Percentiles rank a stretch among this genome's conserved stretches.
phyloP scores from a whole-genome alignment of 2,797 vertebrate species.

The Hyperoplus lanceolatus region DNA sequence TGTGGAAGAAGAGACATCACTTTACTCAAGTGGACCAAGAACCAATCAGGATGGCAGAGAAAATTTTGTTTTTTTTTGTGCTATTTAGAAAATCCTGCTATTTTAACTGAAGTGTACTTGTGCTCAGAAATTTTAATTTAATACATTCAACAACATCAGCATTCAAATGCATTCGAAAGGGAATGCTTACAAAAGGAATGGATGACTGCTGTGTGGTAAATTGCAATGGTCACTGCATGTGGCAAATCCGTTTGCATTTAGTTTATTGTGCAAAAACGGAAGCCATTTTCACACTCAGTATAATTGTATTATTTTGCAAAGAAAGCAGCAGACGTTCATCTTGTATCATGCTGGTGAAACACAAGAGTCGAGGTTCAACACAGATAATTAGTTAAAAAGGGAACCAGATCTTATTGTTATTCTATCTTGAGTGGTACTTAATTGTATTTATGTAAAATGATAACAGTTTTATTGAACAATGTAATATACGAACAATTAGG shows the following conservation, averaged over 20 bases:
- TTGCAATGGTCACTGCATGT: constrained; percentile 14
- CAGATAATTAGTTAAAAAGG: background rate
- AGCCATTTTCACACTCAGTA: background rate
- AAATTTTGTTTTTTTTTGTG: constrained; percentile 27
- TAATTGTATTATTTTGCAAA: background rate
- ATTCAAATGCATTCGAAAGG: constrained; percentile 35
- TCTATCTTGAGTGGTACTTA: background rate
- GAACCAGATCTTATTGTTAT: constrained; percentile 3
- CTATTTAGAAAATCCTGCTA: constrained; percentile 35
- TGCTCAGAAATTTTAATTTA: constrained; percentile 30
- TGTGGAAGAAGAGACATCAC: constrained; percentile 45
- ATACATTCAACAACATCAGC: constrained; percentile 36
- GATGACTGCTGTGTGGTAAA: constrained; percentile 27
- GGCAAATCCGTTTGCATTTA: constrained; percentile 17
- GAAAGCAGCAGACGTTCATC: constrained; percentile 17
- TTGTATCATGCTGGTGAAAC: background rate
- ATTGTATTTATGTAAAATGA: background rate
- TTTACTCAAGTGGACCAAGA: constrained; percentile 51
- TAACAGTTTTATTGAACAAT: constrained; percentile 3
- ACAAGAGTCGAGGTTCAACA: background rate
- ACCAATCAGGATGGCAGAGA: constrained; percentile 41
- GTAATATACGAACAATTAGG: background rate
- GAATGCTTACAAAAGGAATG: constrained; percentile 35
- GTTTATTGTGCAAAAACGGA: constrained; percentile 20
- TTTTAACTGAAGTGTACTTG: constrained; percentile 42